Conservation (phyloP, 2,888 invertebrate genomes). For the Epinotia brunnichana region DNA sequence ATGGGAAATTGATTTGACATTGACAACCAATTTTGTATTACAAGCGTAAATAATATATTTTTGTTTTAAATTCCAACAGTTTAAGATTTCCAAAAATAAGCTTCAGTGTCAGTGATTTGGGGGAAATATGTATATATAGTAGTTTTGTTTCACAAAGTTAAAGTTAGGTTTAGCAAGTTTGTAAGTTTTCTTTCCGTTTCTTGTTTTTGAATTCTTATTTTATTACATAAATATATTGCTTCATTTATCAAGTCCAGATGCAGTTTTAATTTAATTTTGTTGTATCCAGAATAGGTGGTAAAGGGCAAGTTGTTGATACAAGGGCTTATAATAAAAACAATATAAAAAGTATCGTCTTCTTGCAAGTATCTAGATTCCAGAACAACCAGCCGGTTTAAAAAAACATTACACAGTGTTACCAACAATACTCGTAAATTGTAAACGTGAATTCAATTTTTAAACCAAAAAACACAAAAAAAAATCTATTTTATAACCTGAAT, state of each 20-base stretch:
- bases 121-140: too few species aligned
- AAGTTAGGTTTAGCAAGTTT: too few species aligned
- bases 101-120: too few species aligned
- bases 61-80: neutral
- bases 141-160: too few species aligned
- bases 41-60: slow-evolving; percentile 43
- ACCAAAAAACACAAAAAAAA: slow-evolving; percentile 12
- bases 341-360: neutral
- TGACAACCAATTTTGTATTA: slow-evolving; percentile 46
- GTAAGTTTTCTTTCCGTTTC: too few species aligned
- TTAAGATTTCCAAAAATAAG: neutral
- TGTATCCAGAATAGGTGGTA: neutral
- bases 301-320: neutral
- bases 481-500: neutral
- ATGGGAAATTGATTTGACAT: slow-evolving; percentile 46
- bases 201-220: too few species aligned
- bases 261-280: neutral
- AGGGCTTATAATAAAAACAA: neutral
- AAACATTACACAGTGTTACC: neutral
- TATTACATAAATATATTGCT: too few species aligned
- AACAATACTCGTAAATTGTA: slow-evolving; percentile 9
- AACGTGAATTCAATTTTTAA: slow-evolving; percentile 15
- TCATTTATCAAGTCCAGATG: neutral
- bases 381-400: neutral
- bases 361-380: neutral